phyloP scores from a whole-genome alignment of 2,797 vertebrate genomes.

The Smutsia gigantea region DNA sequence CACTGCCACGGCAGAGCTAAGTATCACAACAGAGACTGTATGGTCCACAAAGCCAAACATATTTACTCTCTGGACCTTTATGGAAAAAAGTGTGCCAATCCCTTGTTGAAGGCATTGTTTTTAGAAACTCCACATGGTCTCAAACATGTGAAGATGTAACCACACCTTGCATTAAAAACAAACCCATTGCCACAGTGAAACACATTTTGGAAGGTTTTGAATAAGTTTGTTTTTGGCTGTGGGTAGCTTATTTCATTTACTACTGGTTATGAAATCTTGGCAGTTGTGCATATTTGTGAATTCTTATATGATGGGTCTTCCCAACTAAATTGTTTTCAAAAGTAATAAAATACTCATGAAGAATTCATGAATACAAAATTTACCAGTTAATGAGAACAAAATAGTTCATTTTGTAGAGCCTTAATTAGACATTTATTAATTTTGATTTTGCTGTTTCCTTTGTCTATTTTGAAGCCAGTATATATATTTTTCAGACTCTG shows the following conservation, averaged over 20 bases:
- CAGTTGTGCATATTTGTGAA: background rate
- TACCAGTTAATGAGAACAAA: conserved; percentile 10
- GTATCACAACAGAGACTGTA: no score
- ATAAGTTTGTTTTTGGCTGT: background rate
- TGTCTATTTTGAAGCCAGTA: background rate
- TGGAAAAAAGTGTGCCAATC: no score
- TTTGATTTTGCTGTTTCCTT: background rate
- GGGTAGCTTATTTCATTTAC: background rate
- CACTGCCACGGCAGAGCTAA: background rate
- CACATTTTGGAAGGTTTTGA: background rate
- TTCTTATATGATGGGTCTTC: background rate
- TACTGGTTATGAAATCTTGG: background rate
- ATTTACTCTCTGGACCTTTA: background rate
- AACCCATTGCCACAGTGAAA: no score
- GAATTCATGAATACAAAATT: background rate
- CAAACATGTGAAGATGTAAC: fast-evolving
- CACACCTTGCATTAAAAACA: background rate
- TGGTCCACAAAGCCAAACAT: background rate
- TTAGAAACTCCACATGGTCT: background rate
- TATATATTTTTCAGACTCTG: background rate
- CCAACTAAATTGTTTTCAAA: background rate
- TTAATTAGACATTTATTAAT: conserved; percentile 21
- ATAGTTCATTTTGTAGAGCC: background rate
- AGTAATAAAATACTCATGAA: conserved; percentile 21
- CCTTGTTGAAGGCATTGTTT: background rate